Conservation (phyloP, 2,888 invertebrate species). For the Tricholauxania praeusta region DNA sequence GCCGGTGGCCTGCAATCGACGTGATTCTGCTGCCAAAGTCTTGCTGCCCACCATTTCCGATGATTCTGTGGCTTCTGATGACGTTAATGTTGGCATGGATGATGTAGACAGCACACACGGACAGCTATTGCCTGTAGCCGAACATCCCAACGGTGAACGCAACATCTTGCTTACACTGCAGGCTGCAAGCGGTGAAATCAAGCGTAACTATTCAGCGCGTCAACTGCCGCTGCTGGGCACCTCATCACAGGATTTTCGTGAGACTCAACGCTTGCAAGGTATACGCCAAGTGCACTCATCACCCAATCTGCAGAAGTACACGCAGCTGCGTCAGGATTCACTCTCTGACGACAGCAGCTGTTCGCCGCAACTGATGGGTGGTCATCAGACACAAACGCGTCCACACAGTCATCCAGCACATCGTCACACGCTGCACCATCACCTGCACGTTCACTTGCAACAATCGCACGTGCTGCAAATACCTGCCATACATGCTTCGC, state of each 20-base stretch:
- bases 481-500: conserved; percentile 65
- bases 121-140: conserved; percentile 53
- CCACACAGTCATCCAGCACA: conserved; percentile 49
- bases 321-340: conserved; percentile 53
- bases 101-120: conserved; percentile 38
- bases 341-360: conserved; percentile 51
- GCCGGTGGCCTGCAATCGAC: conserved; percentile 58
- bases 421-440: conserved; percentile 24
- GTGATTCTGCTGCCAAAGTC: conserved; percentile 64
- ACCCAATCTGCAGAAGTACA: conserved; percentile 65
- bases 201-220: conserved; percentile 66
- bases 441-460: conserved; percentile 39
- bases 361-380: conserved; percentile 59
- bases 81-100: conserved; percentile 49
- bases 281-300: conserved; percentile 67
- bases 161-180: conserved; percentile 65
- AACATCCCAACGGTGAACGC: conserved; percentile 54
- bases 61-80: conserved; percentile 56
- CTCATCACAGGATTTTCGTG: conserved; percentile 63
- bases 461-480: conserved; percentile 60
- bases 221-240: conserved; percentile 63
- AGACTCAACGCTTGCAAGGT: conserved; percentile 54
- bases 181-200: conserved; percentile 65
- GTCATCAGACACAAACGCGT: conserved; percentile 39
- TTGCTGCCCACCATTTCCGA: conserved; percentile 62